phyloP scores from a whole-genome alignment of 2,888 invertebrate genomes.

The Helicoverpa assulta region DNA sequence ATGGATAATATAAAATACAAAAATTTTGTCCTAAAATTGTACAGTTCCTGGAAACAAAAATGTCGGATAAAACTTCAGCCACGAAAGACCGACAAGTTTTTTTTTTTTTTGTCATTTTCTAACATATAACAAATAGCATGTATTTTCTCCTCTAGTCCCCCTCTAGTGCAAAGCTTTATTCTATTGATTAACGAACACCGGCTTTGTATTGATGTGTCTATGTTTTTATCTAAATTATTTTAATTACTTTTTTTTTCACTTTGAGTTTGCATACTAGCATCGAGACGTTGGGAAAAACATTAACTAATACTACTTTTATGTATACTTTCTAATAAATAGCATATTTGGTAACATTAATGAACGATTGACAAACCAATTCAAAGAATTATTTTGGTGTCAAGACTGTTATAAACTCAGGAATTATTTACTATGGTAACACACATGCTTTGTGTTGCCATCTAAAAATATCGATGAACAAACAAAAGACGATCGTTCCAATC shows the following conservation, averaged over 20 bases:
- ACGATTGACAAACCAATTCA: neutral
- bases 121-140: constrained; percentile 73
- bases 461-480: neutral
- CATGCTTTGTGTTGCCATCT: neutral
- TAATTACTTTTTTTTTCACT: constrained; percentile 71
- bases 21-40: constrained; percentile 5
- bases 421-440: neutral
- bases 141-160: constrained; percentile 46
- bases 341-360: too few relatives aligned
- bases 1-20: neutral
- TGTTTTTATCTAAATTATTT: constrained; percentile 72
- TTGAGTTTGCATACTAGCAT: constrained; percentile 85
- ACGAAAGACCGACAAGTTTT: constrained; percentile 35
- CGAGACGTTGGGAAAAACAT: constrained; percentile 80
- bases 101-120: constrained; percentile 39
- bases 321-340: neutral
- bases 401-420: neutral
- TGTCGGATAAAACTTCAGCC: constrained; percentile 28
- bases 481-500: too few relatives aligned
- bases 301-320: neutral
- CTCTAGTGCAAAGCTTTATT: constrained; percentile 65
- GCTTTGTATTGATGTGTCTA: constrained; percentile 84
- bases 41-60: constrained; percentile 17
- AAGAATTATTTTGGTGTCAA: neutral
- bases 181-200: constrained; percentile 74